These are phyloP conservation scores for Spongilla lacustris DNA, from an alignment of 37 sponge, comb jelly and placozoan genomes.

Conservation along the genomic window DNA sequence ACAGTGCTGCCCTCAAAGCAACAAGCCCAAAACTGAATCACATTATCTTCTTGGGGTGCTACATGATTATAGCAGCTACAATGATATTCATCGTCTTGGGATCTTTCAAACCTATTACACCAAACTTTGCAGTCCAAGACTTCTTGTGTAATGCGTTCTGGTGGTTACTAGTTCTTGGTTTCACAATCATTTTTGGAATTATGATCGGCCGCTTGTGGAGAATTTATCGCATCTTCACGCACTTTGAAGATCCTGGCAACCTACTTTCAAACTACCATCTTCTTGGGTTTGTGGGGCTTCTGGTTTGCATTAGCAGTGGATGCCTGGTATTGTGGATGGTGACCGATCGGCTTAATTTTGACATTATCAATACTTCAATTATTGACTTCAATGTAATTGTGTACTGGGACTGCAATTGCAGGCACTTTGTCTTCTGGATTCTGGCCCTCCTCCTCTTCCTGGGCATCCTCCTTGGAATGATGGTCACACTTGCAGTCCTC, in stretches of 20 bases:
- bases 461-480: background rate
- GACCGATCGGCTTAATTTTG: background rate
- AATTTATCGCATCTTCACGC: background rate
- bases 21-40: background rate
- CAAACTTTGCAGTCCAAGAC: background rate
- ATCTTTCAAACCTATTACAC: background rate
- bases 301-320: background rate
- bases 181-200: background rate
- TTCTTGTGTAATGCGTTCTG: background rate
- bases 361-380: background rate
- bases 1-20: background rate
- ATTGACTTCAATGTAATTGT: background rate
- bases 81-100: background rate
- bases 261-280: background rate
- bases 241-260: background rate
- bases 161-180: background rate
- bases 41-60: background rate
- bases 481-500: background rate
- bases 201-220: background rate
- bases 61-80: background rate
- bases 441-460: background rate
- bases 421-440: background rate
- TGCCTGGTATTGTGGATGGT: background rate
- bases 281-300: background rate
- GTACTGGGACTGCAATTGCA: background rate